Base-by-base conservation (phyloP, 1,140 invertebrate species). In the Mycetomoellerius zeteki region DNA sequence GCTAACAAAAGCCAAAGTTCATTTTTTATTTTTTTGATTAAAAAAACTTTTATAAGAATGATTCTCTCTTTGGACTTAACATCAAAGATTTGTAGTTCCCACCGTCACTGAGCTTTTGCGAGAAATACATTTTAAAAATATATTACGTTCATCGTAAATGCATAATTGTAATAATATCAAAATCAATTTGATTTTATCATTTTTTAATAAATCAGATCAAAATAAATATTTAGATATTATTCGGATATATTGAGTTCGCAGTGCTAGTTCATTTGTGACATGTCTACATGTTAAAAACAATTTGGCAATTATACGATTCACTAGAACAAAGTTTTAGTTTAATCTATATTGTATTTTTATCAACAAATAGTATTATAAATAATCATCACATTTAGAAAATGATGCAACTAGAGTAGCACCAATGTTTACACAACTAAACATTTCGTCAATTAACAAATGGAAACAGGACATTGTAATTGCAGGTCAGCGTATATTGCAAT, bases 381-480 rank as follows among this genome's bases (percentile, higher is more conserved):
- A 60, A 72, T n/a, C 7, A 33, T 1, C 21, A 47, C 14, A 10
- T 43, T 60, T 69, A 69, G 64, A 33, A 54, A 81, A 33, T 69
- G 16, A 19, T 58, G 21, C 1, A 50, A 67, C 21, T 24, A 7
- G 47, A 71, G n/a, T 47, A 6, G 43, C 14, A 24, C 19, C 2
- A 60, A 60, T 19, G 37, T 60, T 82, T 27, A 21, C 37, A 33
- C 12, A 24, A 60, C 8, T 54, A 73, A 84, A 84, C 80, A 58
- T 82, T 82, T 72, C 16, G 37, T 84, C 52, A 73, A 60, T 71
- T 56, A 43, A 64, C 54, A 58, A 85, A 85, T 88, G 65, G 86
- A 73, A 88, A 88, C 75, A 30, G 87, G 12, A 81, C 58, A 30
- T 78, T 50, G 50, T 58, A 73, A 88, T 88, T 78, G 65, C 21